Evolutionary conservation across 2,113 vertebrate species (phyloP).

Genomic region (Scolopax mira): DNA sequence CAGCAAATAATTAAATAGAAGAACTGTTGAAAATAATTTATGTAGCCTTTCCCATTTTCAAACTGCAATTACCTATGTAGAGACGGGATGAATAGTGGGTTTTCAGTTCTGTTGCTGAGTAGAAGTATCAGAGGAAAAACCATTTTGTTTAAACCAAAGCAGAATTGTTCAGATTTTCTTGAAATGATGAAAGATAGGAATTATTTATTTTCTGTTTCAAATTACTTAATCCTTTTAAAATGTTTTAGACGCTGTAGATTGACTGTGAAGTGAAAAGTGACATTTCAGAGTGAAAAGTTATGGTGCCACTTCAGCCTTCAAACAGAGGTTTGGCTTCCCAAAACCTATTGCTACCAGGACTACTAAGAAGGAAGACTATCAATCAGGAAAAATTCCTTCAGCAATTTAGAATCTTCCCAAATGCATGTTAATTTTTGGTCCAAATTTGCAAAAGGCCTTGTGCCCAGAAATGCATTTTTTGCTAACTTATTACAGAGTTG

Average conservation of each 20-base stretch:
- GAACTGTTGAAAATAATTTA: slow-evolving; percentile 40
- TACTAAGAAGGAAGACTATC: neutral
- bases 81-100: slow-evolving; percentile 32
- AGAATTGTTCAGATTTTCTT: slow-evolving; percentile 47
- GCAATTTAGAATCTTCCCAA: neutral
- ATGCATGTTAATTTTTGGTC: neutral
- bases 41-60: slow-evolving; percentile 46
- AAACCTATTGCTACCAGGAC: neutral
- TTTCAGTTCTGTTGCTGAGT: slow-evolving; percentile 37
- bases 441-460: neutral
- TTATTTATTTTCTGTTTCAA: slow-evolving; percentile 57
- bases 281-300: neutral
- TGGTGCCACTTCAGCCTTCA: neutral
- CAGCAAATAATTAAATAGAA: slow-evolving; percentile 43
- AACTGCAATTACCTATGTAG: slow-evolving; percentile 30
- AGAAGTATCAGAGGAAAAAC: slow-evolving; percentile 20
- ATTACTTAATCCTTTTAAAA: slow-evolving; percentile 58
- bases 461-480: neutral
- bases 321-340: neutral
- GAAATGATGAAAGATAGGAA: neutral
- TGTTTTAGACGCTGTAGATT: slow-evolving; percentile 18
- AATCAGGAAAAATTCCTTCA: neutral
- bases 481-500: neutral
- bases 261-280: slow-evolving; percentile 22
- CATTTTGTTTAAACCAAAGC: slow-evolving; percentile 27